phyloP scores from a whole-genome alignment of 1,140 invertebrate species.

The Musca vetustissima region DNA sequence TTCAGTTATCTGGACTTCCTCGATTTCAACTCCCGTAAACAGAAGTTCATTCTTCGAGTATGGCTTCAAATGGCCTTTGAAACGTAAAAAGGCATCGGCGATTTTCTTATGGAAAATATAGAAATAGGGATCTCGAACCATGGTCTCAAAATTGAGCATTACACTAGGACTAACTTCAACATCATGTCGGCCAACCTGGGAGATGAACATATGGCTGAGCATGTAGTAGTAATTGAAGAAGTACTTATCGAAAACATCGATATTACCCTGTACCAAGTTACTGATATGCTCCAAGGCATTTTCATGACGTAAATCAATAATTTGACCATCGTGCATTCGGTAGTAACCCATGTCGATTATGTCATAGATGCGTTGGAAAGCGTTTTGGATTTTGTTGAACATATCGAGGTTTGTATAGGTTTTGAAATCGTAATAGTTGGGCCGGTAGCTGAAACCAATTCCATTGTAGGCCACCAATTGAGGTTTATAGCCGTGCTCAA shows the following conservation, averaged over 20 bases:
- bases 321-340: conserved; percentile 58
- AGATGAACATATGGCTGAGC: conserved; percentile 53
- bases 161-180: conserved; percentile 54
- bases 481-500: conserved; percentile 64
- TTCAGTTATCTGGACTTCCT: conserved; percentile 61
- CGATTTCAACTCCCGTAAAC: conserved; percentile 61
- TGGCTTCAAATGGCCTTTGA: conserved; percentile 63
- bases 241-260: conserved; percentile 64
- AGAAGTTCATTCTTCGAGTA: conserved; percentile 63
- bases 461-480: conserved; percentile 66
- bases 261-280: conserved; percentile 67
- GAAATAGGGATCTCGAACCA: conserved; percentile 64
- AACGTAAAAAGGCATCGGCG: conserved; percentile 57
- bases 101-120: conserved; percentile 61
- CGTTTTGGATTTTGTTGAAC: conserved; percentile 59
- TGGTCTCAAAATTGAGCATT: conserved; percentile 59
- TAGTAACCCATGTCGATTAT: conserved; percentile 67
- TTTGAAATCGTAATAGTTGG: conserved; percentile 59
- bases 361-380: conserved; percentile 63
- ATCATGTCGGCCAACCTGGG: conserved; percentile 31
- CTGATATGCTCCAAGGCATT: conserved; percentile 64
- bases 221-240: conserved; percentile 63
- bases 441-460: conserved; percentile 63
- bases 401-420: conserved; percentile 65
- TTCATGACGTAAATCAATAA: conserved; percentile 54